These are phyloP conservation scores for Rhinatrema bivittatum DNA, from an alignment of 2,797 vertebrate species.

Conservation along the genomic window DNA sequence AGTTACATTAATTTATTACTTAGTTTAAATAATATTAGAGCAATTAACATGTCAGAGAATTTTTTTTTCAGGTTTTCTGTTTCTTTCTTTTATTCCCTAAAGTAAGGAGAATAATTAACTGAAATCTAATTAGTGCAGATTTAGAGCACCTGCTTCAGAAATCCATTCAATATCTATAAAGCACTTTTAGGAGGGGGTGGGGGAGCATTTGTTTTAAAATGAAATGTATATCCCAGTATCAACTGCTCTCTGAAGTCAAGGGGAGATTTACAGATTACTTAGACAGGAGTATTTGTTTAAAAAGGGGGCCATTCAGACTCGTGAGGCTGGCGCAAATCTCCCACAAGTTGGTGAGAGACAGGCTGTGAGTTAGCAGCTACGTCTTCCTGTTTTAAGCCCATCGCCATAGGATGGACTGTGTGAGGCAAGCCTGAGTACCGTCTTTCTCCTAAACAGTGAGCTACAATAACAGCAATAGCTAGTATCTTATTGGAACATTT, in stretches of 20 bases:
- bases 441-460: too few species aligned
- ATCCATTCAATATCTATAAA: conserved; percentile 61
- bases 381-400: too few species aligned
- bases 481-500: too few species aligned
- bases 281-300: too few species aligned
- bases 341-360: too few species aligned
- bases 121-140: conserved; percentile 63
- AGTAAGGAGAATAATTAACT: conserved; percentile 62
- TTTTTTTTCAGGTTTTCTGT: conserved; percentile 30
- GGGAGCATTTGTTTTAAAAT: conserved; percentile 65
- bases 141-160: conserved; percentile 65
- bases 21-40: conserved; percentile 44
- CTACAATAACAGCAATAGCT: too few species aligned
- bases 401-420: too few species aligned
- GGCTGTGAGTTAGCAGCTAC: too few species aligned
- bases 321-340: too few species aligned
- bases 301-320: too few species aligned
- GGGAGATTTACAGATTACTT: conserved; percentile 56
- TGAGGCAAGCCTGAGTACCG: too few species aligned
- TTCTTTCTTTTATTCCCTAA: conserved; percentile 49
- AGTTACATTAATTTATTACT: conserved; percentile 16
- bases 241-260: conserved; percentile 39
- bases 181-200: too few species aligned
- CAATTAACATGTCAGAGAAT: conserved; percentile 45
- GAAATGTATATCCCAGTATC: conserved; percentile 53